Base-by-base conservation (phyloP, 2,797 vertebrate species). In the Pterois miles region DNA sequence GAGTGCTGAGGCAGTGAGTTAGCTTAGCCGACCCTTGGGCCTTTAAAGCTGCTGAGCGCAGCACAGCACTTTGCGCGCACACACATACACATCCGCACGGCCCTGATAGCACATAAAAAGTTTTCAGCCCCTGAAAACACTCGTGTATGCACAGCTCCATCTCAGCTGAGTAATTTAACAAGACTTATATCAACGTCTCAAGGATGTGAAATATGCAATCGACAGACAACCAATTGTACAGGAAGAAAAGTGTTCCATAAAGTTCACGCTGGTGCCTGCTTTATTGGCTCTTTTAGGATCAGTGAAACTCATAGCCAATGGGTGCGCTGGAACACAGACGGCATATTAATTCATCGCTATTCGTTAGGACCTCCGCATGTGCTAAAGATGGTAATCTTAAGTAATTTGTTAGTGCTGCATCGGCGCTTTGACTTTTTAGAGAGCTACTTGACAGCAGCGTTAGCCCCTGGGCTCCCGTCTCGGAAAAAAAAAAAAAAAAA, bases 371-470 rank as follows among this genome's bases (percentile, higher is more conserved):
- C 92, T 84, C 92, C 80, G 82, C 91, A 91, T 94, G 94, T 92
- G 91, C 91, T 94, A 93, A 93, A 94, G 92, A 94, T 92, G 92
- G 88, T 93, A 94, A 94, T 94, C 90, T 88, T 89, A 79, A 92
- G 91, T 93, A 89, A 94, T 94, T 95, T 95, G 92, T 95, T 95
- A 94, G 91, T 93, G 92, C 92, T 91, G 92, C 93, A 92, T 95
- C 91, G 92, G 91, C 91, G 89, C 90, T 94, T 94, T 92, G 94
- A 95, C 93, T 94, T 94, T 93, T 94, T 93, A 90, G 85, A 93
- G 91, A 93, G 93, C 93, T 93, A 89, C 92, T 93, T 94, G 94
- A 95, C 93, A 94, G 92, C 93, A 94, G 92, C 84, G 88, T 92
- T 93, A 92, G 93, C 94, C 93, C 92, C 92, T 92, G 92, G 93